Percentiles rank a stretch among this genome's conserved stretches.
These are phyloP conservation scores for Sciurus carolinensis DNA, from an alignment of 2,797 vertebrate species.

Conservation along the genomic window DNA sequence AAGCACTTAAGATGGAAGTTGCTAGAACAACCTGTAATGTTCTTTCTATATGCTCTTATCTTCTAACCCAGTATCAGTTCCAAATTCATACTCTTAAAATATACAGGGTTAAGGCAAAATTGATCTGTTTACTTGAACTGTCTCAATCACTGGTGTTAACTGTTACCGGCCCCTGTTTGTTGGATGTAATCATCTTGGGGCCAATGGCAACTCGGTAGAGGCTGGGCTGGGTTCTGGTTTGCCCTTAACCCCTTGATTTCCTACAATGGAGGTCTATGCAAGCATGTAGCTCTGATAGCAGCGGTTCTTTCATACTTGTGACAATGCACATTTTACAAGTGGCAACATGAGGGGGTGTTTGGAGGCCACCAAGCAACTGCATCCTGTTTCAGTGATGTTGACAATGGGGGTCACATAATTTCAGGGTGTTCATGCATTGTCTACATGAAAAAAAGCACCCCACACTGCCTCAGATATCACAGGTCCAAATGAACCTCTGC, in stretches of 20 bases:
- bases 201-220: background rate
- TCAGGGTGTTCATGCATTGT: background rate
- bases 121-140: background rate
- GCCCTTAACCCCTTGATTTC: background rate
- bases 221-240: background rate
- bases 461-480: background rate
- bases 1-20: conserved; percentile 9
- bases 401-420: background rate
- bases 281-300: background rate
- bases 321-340: background rate
- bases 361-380: background rate
- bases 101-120: background rate
- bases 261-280: background rate
- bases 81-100: conserved; percentile 18
- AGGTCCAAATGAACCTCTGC: background rate
- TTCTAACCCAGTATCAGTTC: background rate
- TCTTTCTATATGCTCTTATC: conserved; percentile 23
- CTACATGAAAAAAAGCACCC: background rate
- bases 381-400: background rate
- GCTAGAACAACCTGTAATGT: background rate
- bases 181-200: background rate
- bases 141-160: background rate
- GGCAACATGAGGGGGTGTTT: background rate
- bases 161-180: background rate
- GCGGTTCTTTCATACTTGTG: background rate